Conservation (phyloP, 2,797 vertebrate species). For the Lophotriccus pileatus region DNA sequence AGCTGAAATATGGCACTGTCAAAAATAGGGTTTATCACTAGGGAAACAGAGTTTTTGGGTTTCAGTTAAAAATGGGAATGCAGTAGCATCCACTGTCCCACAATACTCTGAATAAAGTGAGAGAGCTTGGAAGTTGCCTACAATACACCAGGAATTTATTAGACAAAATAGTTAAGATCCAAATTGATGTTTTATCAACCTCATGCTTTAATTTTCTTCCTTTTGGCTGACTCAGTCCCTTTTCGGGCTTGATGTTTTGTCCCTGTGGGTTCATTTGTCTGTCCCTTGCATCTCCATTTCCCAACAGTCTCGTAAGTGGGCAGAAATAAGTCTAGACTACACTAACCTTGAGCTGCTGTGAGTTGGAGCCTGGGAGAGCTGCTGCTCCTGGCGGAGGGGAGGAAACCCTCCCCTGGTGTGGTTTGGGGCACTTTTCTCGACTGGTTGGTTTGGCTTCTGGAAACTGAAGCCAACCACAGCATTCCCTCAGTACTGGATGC, state of each 20-base stretch:
- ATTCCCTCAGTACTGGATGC: neutral
- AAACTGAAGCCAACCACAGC: neutral
- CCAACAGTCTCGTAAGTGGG: neutral
- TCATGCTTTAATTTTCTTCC: neutral
- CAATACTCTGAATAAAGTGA: neutral
- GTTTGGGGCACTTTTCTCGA: neutral
- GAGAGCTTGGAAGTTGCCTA: neutral
- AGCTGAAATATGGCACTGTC: neutral
- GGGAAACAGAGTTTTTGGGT: neutral
- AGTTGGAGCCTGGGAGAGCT: neutral
- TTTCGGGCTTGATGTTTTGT: neutral
- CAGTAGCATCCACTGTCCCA: neutral
- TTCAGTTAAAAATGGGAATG: neutral
- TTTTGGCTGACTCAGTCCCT: neutral
- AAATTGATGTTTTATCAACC: neutral
- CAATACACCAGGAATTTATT: neutral
- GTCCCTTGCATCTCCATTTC: neutral
- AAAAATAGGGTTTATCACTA: neutral
- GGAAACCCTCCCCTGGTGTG: neutral
- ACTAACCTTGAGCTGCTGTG: neutral
- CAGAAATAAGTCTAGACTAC: constrained; percentile 21
- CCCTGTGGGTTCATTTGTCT: neutral
- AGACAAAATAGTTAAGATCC: neutral
- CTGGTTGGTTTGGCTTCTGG: neutral
- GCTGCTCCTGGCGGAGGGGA: neutral